Evolutionary conservation across 1,140 invertebrate species (phyloP).

Genomic region (Ceratitis capitata): DNA sequence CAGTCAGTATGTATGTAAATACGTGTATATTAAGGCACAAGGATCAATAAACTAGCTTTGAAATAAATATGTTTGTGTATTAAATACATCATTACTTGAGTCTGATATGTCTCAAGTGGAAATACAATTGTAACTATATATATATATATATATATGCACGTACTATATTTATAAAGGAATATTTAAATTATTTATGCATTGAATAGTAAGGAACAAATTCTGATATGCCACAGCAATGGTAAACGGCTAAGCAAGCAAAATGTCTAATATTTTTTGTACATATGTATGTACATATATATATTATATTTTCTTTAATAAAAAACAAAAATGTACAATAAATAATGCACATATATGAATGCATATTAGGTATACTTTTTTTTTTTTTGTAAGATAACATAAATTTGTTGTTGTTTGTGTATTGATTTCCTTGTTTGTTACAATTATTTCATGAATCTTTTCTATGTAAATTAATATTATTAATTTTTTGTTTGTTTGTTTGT

Average conservation of each 20-base stretch:
- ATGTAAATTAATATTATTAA: no score
- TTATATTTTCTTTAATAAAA: not conserved
- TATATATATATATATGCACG: not conserved
- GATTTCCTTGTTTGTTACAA: not conserved
- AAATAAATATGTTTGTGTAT: not conserved
- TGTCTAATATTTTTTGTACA: not conserved
- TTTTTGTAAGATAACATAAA: not conserved
- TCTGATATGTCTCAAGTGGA: not conserved
- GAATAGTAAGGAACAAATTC: not conserved
- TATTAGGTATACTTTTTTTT: not conserved
- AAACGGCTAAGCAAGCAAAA: not conserved
- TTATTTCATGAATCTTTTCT: not conserved
- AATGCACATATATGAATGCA: not conserved
- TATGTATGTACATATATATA: not conserved
- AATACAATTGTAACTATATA: not conserved
- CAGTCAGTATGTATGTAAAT: no score
- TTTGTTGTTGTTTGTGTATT: not conserved
- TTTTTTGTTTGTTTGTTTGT: not conserved
- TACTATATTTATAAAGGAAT: not conserved
- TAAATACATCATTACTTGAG: not conserved
- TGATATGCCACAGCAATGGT: slow-evolving; percentile 11
- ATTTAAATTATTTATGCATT: not conserved
- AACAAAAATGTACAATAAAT: not conserved
- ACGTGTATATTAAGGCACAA: not conserved
- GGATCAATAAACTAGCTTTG: not conserved